Evolutionary conservation across 2,888 invertebrate species (phyloP).

Genomic region (Eugnorisma glareosa): DNA sequence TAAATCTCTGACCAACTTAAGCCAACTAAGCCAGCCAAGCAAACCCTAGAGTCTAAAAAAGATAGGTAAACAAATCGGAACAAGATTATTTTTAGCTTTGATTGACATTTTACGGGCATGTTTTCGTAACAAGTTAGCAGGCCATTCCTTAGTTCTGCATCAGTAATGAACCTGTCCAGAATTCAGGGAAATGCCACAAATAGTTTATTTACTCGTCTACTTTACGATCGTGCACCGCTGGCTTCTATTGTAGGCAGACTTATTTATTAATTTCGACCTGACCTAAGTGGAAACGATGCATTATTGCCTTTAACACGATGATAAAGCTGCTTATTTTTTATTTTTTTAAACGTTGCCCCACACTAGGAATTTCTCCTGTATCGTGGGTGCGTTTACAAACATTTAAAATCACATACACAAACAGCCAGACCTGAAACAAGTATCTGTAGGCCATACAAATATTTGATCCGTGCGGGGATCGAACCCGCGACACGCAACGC

Average conservation of each 20-base stretch:
- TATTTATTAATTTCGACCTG: constrained; percentile 40
- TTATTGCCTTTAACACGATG: neutral
- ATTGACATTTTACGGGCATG: constrained; percentile 32
- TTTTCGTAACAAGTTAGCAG: constrained; percentile 30
- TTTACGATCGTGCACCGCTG: constrained; percentile 7
- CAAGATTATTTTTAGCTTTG: constrained; percentile 18
- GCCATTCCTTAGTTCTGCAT: constrained; percentile 22
- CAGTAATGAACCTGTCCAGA: constrained; percentile 19
- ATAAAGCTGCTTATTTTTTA: too few species aligned
- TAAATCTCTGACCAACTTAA: neutral
- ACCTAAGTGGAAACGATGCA: constrained; percentile 28
- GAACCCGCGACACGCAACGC: too few species aligned
- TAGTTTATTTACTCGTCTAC: constrained; percentile 48
- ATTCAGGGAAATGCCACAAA: constrained; percentile 48
- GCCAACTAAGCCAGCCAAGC: neutral
- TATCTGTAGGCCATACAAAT: too few species aligned
- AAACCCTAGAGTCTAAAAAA: neutral
- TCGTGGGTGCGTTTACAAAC: too few species aligned
- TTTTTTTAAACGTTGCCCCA: too few species aligned
- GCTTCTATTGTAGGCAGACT: constrained; percentile 20
- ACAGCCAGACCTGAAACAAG: too few species aligned
- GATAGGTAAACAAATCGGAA: constrained; percentile 20
- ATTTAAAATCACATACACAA: too few species aligned
- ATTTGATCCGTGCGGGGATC: too few species aligned
- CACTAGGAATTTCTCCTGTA: too few species aligned